Evolutionary conservation across 1,140 invertebrate genomes (phyloP).

Genomic region (Drosophila azteca): DNA sequence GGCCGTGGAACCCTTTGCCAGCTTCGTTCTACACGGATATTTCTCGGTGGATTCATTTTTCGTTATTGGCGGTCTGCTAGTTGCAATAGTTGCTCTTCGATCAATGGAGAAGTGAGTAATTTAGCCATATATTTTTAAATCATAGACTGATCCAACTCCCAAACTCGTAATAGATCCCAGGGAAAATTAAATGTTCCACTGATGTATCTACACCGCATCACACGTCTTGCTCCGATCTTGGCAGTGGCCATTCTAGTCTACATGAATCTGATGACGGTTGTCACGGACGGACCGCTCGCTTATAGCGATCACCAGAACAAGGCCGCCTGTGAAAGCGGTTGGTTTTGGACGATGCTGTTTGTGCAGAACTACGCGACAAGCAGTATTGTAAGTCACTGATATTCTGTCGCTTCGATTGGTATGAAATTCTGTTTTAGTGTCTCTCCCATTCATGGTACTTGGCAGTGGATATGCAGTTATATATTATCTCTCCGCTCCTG

Average conservation of each 20-base stretch:
- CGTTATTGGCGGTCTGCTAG: conserved; percentile 87
- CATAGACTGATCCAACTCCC: neutral
- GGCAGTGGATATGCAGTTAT: conserved; percentile 93
- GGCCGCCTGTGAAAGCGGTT: conserved; percentile 64
- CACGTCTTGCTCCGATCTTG: conserved; percentile 55
- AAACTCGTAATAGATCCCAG: conserved; percentile 19
- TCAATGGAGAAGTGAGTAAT: conserved; percentile 87
- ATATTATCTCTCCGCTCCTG: conserved; percentile 88
- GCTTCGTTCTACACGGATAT: conserved; percentile 85
- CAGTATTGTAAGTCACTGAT: conserved; percentile 18
- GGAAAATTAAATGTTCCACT: conserved; percentile 61
- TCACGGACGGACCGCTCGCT: conserved; percentile 10
- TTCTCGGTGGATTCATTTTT: conserved; percentile 89
- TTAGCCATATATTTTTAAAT: neutral
- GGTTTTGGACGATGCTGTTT: conserved; percentile 60
- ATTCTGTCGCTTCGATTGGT: fast-evolving
- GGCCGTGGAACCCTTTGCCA: conserved; percentile 84
- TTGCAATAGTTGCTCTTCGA: conserved; percentile 86
- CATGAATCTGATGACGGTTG: conserved; percentile 25
- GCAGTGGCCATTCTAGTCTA: conserved; percentile 55
- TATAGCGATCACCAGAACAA: conserved; percentile 40
- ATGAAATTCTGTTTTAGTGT: conserved; percentile 86
- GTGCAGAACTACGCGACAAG: conserved; percentile 59
- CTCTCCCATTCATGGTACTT: conserved; percentile 95
- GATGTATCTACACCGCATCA: conserved; percentile 66